Conservation (phyloP, 2,888 invertebrate genomes). For the Athalia rosae region DNA sequence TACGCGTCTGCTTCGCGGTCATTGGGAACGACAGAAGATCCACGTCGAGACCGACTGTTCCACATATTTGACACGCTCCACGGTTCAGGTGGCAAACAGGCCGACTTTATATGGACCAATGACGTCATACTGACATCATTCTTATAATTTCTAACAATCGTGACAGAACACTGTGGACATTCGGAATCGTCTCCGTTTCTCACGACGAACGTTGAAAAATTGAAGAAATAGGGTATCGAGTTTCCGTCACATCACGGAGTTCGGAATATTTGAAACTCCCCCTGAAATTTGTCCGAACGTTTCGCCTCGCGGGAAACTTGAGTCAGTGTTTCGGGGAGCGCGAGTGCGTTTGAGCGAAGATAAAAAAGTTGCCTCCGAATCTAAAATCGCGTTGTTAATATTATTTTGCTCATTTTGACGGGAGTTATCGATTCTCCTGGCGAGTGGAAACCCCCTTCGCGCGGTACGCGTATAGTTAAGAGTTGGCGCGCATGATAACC, state of each 20-base stretch:
- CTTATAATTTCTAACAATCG: slow-evolving; percentile 38
- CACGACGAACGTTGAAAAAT: too few species aligned
- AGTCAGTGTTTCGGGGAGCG: background rate
- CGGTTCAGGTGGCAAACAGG: slow-evolving; percentile 46
- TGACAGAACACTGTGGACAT: slow-evolving; percentile 25
- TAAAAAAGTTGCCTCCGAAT: too few species aligned
- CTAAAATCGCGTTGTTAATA: too few species aligned
- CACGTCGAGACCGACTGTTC: slow-evolving; percentile 26
- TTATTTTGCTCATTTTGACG: too few species aligned
- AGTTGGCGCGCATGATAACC: slow-evolving; percentile 18
- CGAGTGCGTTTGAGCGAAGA: background rate
- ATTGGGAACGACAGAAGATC: slow-evolving; percentile 16
- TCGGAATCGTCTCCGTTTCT: background rate
- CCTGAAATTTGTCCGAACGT: background rate
- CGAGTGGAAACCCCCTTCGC: too few species aligned
- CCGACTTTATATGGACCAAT: slow-evolving; percentile 44
- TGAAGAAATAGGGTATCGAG: background rate
- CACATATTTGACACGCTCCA: slow-evolving; percentile 45
- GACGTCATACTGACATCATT: slow-evolving; percentile 38
- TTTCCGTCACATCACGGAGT: background rate
- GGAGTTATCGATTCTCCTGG: too few species aligned
- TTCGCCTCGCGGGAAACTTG: background rate
- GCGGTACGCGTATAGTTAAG: slow-evolving; percentile 9
- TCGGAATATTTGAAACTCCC: background rate
- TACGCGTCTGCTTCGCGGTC: background rate